A percentile compares a stretch with the other conserved stretches of the same genome.
Evolutionary conservation across 1,140 invertebrate species (phyloP).

Genomic region (Bombus polaris): DNA sequence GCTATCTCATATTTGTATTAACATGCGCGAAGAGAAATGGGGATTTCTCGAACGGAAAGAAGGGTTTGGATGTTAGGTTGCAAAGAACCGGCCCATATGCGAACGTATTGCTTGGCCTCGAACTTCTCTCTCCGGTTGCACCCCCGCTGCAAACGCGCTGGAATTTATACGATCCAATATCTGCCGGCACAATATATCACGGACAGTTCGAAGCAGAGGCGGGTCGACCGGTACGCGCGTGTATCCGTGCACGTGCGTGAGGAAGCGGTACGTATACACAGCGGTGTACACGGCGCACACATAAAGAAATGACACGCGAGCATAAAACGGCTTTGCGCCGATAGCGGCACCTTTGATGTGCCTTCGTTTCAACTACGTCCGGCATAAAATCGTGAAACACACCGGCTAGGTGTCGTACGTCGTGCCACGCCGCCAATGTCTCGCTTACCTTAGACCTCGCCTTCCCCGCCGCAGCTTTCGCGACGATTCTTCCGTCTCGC

Average conservation of each 20-base stretch:
- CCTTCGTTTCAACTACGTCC: conserved; percentile 63
- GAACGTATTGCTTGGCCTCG: not conserved
- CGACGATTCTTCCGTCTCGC: not conserved
- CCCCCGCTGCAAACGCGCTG: conserved; percentile 41
- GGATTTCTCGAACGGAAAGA: not conserved
- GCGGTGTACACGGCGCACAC: conserved; percentile 51
- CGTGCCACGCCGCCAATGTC: conserved; percentile 55
- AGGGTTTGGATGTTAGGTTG: not conserved
- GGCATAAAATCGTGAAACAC: conserved; percentile 73
- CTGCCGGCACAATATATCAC: conserved; percentile 67
- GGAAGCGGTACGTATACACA: conserved; percentile 20
- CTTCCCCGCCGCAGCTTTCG: not conserved
- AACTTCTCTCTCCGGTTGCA: conserved; percentile 42
- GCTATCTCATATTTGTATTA: too few species aligned
- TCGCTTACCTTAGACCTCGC: conserved; percentile 58
- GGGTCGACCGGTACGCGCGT: conserved; percentile 23
- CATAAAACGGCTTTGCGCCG: conserved; percentile 75
- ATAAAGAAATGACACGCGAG: conserved; percentile 65
- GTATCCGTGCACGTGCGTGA: not conserved
- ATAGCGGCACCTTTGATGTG: conserved; percentile 77
- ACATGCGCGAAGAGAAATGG: not conserved
- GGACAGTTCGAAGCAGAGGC: conserved; percentile 59
- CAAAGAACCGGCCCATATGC: not conserved
- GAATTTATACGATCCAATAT: conserved; percentile 72
- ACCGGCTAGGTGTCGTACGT: conserved; percentile 59